Percentiles rank a stretch among this genome's conserved stretches.
These are phyloP conservation scores for Mallotus villosus DNA, from an alignment of 2,797 vertebrate genomes.

Conservation along the genomic window DNA sequence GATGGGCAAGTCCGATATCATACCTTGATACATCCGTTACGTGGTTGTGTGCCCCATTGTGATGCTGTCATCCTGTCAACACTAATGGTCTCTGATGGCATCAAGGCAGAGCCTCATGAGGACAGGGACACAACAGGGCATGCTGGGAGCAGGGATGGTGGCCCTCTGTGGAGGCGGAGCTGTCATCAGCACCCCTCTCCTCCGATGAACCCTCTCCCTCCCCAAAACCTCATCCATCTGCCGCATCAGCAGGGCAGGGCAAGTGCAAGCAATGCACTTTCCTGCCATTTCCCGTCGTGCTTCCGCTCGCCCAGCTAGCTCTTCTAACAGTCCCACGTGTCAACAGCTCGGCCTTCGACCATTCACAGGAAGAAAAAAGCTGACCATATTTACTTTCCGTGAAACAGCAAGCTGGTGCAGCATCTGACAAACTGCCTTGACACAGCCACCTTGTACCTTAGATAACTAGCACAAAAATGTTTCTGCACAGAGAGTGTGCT, in stretches of 20 bases:
- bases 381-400: conserved; percentile 17
- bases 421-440: conserved; percentile 8
- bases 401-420: conserved; percentile 22
- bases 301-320: conserved; percentile 47
- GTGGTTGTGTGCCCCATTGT: conserved; percentile 48
- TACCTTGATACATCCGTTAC: conserved; percentile 36
- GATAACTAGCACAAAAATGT: conserved; percentile 22
- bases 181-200: conserved; percentile 63
- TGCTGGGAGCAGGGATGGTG: conserved; percentile 56
- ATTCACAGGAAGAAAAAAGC: conserved; percentile 34
- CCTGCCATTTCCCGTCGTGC: conserved; percentile 47
- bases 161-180: conserved; percentile 61
- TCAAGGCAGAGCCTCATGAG: conserved; percentile 65
- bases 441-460: conserved; percentile 24
- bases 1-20: not conserved
- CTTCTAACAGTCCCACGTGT: conserved; percentile 35
- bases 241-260: conserved; percentile 56
- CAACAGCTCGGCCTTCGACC: conserved; percentile 25
- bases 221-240: conserved; percentile 67
- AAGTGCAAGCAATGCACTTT: conserved; percentile 66
- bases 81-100: conserved; percentile 67
- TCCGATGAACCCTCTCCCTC: conserved; percentile 26
- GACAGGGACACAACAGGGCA: conserved; percentile 45
- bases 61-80: conserved; percentile 57
- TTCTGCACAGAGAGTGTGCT: conserved; percentile 47